Percentiles rank a stretch among this genome's conserved stretches.
Evolutionary conservation across 2,797 vertebrate genomes (phyloP).

Genomic region (Paratrypauchen microcephalus): DNA sequence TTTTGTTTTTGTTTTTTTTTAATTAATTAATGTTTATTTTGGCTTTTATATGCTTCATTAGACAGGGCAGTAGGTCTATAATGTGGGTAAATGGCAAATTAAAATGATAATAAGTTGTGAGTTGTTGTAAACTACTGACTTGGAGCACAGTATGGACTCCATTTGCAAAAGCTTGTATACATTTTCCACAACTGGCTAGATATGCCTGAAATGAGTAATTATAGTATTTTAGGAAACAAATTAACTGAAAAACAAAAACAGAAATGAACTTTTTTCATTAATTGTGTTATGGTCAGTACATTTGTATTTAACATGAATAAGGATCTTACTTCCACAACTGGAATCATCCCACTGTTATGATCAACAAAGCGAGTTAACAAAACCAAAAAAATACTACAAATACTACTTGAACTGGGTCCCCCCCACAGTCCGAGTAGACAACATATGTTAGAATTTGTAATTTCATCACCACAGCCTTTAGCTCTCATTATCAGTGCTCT

Average conservation of each 20-base stretch:
- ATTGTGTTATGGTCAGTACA: not conserved
- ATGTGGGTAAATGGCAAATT: not conserved
- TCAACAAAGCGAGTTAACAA: not conserved
- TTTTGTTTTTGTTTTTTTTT: no score
- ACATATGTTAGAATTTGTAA: not conserved
- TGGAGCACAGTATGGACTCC: no score
- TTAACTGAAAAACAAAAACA: no score
- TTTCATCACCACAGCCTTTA: not conserved
- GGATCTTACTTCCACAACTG: not conserved
- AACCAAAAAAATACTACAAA: not conserved
- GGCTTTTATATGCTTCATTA: not conserved
- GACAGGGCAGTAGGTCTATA: not conserved
- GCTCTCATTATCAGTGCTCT: slow-evolving; percentile 6
- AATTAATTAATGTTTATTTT: not conserved
- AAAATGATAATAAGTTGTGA: no score
- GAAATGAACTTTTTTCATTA: not conserved
- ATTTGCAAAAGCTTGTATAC: no score
- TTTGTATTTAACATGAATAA: not conserved
- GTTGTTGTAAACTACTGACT: no score
- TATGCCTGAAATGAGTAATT: no score
- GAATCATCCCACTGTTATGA: not conserved
- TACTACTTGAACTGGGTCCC: not conserved
- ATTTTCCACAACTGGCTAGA: not conserved
- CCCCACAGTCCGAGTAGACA: not conserved
- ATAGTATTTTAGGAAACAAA: no score